Conservation (phyloP, 2,888 invertebrate genomes). For the Bugulina stolonifera region DNA sequence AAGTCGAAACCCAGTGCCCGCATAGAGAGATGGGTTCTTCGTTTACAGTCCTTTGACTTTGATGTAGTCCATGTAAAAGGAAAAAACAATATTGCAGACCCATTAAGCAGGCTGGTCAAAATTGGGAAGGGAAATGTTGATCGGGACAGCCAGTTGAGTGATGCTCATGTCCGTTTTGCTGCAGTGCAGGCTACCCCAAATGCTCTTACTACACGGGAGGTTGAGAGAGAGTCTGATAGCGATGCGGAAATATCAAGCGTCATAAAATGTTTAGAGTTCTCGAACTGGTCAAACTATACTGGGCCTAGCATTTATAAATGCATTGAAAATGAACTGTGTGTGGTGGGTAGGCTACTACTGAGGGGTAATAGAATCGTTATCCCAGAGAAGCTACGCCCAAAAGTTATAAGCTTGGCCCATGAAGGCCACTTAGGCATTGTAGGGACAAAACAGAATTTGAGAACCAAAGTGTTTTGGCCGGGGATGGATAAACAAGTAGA, state of each 20-base stretch:
- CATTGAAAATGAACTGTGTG: not conserved
- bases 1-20: conserved; percentile 4
- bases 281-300: not conserved
- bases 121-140: not conserved
- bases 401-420: not conserved
- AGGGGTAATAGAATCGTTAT: not conserved
- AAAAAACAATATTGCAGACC: not conserved
- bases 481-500: not conserved
- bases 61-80: not conserved
- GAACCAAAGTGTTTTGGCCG: not conserved
- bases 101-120: not conserved
- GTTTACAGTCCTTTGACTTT: conserved; percentile 11
- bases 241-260: not conserved
- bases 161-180: not conserved
- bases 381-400: not conserved
- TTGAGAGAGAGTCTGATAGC: not conserved
- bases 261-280: not conserved
- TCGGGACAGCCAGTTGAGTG: not conserved
- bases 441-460: not conserved
- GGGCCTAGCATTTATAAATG: not conserved
- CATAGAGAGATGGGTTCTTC: not conserved
- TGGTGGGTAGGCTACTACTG: not conserved
- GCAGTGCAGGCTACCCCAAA: not conserved
- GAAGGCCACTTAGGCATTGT: conserved; percentile 5
- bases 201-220: not conserved